Evolutionary conservation across 2,113 vertebrate genomes (phyloP), one percentile per base, ranked within the genome.

Genomic region (Amia ocellicauda): DNA sequence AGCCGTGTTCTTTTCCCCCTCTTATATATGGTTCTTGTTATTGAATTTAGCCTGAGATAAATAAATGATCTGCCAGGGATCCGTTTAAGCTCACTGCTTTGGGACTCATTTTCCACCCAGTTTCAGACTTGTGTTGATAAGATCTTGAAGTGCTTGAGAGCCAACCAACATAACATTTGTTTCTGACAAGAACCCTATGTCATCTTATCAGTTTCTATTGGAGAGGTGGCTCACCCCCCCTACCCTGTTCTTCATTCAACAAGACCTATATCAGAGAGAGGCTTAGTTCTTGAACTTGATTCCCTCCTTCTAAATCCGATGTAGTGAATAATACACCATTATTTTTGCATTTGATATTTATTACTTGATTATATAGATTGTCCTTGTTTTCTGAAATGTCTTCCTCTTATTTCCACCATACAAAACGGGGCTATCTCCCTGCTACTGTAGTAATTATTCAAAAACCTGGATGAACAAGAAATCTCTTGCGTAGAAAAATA

Each of bases 21-120:
- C 91, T 93, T 93, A 92, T 92, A 92, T 89, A 89, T 86, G 86
- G 86, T 80, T 88, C 69, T 80, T 87, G 89, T 91, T 92, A 93
- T 95, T 93, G 91, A 93, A 94, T 93, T 91, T 90, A 91, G 88
- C 81, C 83, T 83, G 87, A 91, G 90, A 93, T 93, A 94, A 94
- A 94, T 92, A 92, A 94, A 94, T 80, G 83, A 84, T 90, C 88
- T 93, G 90, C 88, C 89, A 91, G 86, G 83, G 74, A 85, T 83
- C 85, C 81, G 80, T 91, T 92, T 93, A 93, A 92, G 91, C 88
- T 88, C 89, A 90, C 83, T 87, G 87, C 75, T 85, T 84, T 77
- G 85, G 84, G 81, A 80, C 83, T 85, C 68, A 75, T 83, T 88
- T 86, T 87, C 85, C 88, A 82, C 82, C 85, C 80, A 80, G 74